Base-by-base conservation (phyloP, 2,888 invertebrate species). In the Atrina japonica region DNA sequence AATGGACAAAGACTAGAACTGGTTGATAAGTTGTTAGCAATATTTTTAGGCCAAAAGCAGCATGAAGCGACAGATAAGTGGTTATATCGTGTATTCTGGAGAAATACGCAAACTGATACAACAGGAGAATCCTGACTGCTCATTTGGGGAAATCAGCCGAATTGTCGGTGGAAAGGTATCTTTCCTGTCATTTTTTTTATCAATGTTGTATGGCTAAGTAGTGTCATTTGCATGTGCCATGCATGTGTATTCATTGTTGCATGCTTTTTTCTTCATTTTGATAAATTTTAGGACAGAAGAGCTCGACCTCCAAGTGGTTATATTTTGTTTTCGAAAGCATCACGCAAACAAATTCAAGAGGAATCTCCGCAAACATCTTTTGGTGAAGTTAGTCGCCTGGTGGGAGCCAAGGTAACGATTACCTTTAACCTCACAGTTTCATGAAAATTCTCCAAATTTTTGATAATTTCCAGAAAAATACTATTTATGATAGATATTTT, bases 11-110 rank as follows among this genome's bases (percentile, higher is more conserved):
- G n/a, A n/a, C n/a, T n/a, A n/a, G n/a, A n/a, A n/a, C n/a, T n/a
- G n/a, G n/a, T 49, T 49, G 18, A 49, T 18, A 49, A 1, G 35
- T 25, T 41, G 60, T 60, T 30, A 35, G 40, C 56, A 56, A 40
- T 23, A 56, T 40, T 75, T 71, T 52, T 75, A 82, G 80, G 80
- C 77, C 68, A 78, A 79, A 61, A 59, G 66, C 30, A 80, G 75
- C 63, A 81, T 81, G 67, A 77, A 86, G 56, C 80, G 86, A 53
- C 86, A 88, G 71, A 86, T 88, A 25, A 98, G 98, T 72, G 99
- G 99, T 9, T 99, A 99, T 92, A 99, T 99, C 82, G 93, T 99
- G 72, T 99, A 98, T 92, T 98, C 99, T 49, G 96, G 98, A 87
- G 99, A 99, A 92, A 95, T 97, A 56, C 93, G 99, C 66, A 97